phyloP scores from a whole-genome alignment of 2,797 vertebrate species.

The Mus caroli region DNA sequence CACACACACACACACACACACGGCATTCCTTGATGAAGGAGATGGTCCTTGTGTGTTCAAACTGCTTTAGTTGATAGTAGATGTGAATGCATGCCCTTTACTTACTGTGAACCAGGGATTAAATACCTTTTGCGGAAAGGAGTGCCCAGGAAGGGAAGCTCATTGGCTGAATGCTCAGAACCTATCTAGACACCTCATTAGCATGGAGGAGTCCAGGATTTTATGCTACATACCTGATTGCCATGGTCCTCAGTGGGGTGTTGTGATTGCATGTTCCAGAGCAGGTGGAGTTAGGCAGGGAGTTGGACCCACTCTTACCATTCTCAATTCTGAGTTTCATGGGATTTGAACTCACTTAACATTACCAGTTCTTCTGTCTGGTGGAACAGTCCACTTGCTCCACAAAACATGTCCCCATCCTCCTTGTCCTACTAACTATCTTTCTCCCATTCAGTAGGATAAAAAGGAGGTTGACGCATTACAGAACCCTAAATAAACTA shows the following conservation, averaged over 20 bases:
- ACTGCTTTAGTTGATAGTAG: not conserved
- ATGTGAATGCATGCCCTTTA: not conserved
- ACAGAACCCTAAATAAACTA: not conserved
- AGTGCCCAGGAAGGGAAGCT: not conserved
- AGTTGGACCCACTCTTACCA: not conserved
- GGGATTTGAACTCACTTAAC: not conserved
- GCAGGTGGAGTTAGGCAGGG: not conserved
- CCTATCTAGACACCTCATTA: not conserved
- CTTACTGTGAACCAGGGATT: not conserved
- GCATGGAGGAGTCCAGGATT: not conserved
- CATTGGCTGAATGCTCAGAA: not conserved
- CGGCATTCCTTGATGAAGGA: not conserved
- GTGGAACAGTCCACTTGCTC: not conserved
- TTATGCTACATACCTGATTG: not conserved
- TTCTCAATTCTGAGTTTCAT: not conserved
- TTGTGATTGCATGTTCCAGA: not conserved
- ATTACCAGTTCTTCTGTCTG: not conserved
- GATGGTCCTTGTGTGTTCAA: not conserved
- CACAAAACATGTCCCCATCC: not conserved
- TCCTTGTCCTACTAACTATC: not conserved
- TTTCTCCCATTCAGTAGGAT: not conserved
- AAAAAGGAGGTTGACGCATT: not conserved
- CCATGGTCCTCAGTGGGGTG: not conserved
- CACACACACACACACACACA: too few species aligned
- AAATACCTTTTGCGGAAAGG: not conserved